A percentile compares a stretch with the other conserved stretches of the same genome.
Conservation (phyloP, 2,888 invertebrate genomes). For the Biston betularia region DNA sequence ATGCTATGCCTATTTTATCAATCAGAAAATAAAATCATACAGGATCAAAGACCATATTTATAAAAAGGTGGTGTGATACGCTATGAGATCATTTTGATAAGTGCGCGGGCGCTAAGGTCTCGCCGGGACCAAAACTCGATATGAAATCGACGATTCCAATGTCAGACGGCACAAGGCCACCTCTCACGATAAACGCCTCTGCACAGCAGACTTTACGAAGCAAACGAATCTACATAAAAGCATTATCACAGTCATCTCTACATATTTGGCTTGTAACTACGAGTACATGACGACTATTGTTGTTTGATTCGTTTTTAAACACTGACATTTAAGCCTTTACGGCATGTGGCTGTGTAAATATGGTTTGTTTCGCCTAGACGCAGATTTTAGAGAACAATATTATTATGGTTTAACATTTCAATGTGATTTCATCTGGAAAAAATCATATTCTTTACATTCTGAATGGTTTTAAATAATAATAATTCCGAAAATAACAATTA, state of each 20-base stretch:
- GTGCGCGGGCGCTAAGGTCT: conserved; percentile 61
- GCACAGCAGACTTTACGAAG: conserved; percentile 53
- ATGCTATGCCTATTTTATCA: too few relatives aligned
- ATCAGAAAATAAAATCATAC: not conserved
- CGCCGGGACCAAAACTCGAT: conserved; percentile 61
- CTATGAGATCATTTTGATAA: conserved; percentile 43
- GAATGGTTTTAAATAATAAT: conserved; percentile 4
- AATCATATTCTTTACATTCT: not conserved
- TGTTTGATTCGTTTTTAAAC: conserved; percentile 54
- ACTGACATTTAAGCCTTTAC: conserved; percentile 49
- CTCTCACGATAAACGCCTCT: conserved; percentile 73
- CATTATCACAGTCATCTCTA: conserved; percentile 53
- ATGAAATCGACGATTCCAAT: conserved; percentile 75
- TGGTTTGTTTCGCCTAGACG: conserved; percentile 29
- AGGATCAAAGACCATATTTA: not conserved
- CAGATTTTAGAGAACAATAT: conserved; percentile 20
- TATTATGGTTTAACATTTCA: conserved; percentile 20
- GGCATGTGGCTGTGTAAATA: conserved; percentile 29
- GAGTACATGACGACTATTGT: conserved; percentile 50
- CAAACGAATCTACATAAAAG: conserved; percentile 55
- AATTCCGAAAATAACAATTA: not conserved
- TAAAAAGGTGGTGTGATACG: conserved; percentile 22
- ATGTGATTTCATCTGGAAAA: conserved; percentile 9
- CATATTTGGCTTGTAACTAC: conserved; percentile 54
- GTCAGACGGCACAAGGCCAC: conserved; percentile 77